phyloP scores from a whole-genome alignment of 2,888 invertebrate genomes.

The Aphodius sticticus region DNA sequence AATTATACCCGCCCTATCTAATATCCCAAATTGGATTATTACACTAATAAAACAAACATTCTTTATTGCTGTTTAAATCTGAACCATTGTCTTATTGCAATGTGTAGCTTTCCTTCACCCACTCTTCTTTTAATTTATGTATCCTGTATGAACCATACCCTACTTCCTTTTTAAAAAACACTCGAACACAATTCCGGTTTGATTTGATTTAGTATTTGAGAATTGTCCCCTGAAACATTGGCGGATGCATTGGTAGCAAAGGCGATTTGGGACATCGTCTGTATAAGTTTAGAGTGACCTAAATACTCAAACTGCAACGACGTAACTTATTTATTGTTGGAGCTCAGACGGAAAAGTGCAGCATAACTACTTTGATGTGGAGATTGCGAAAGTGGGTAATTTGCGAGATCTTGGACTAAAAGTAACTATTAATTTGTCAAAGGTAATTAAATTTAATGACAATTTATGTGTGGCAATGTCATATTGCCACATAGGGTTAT shows the following conservation, averaged over 20 bases:
- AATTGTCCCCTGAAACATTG: not conserved
- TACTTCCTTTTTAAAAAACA: not conserved
- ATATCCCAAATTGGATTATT: not conserved
- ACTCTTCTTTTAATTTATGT: not conserved
- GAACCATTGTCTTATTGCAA: not conserved
- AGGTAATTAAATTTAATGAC: not conserved
- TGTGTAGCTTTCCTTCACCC: not conserved
- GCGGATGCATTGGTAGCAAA: not conserved
- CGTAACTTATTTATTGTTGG: not conserved
- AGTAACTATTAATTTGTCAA: not conserved
- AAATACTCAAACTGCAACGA: not conserved
- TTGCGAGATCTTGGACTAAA: not conserved
- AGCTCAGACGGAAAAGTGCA: not conserved
- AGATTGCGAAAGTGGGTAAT: not conserved
- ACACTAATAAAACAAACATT: not conserved
- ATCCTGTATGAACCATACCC: not conserved
- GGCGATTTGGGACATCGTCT: not conserved
- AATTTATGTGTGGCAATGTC: no score
- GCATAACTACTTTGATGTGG: not conserved
- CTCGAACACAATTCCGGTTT: not conserved
- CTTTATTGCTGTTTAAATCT: no score
- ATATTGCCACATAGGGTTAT: no score
- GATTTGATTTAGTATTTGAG: not conserved
- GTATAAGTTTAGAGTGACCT: not conserved
- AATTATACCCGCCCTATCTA: not conserved